Evolutionary conservation across 2,113 vertebrate species (phyloP), one percentile per base, ranked within the genome.

Genomic region (Bubo blakistoni): DNA sequence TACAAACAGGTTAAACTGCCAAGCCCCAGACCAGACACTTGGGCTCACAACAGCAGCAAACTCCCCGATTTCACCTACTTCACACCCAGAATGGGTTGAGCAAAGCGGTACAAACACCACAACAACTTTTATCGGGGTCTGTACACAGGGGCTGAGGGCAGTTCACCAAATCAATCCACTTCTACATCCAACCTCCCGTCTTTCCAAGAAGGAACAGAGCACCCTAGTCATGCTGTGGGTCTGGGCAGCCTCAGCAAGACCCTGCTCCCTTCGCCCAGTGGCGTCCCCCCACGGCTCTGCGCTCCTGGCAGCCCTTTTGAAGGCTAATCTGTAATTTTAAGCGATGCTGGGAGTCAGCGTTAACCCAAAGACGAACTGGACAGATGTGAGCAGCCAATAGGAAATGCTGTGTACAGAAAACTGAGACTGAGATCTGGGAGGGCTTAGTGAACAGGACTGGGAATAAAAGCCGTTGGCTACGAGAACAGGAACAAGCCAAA

Each of bases 251-350:
- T 34, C 1, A 9, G 27, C 5, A 5, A 58, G 36, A 83, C 30
- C 38, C 17, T 3, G 1, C 11, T 72, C 34, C 32, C 57, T 25
- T 62, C 1, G 2, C 26, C 16, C 46, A 52, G 29, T 4, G 1
- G 38, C 1, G 0, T 54, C 12, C 19, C 25, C 57, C 25, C 36
- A 10, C 0, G 1, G 66, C 46, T 71, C 55, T n/a, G 36, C 0
- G 3, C 66, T 61, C 44, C 17, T 30, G 44, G n/a, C 11, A 54
- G 44, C 16, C 14, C 44, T 25, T 61, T 49, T 49, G 62, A 66
- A 36, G 73, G 34, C 13, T 55, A 55, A 62, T 6, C 42, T 27
- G 8, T n/a, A 55, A 36, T 7, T n/a, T 42, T 32, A 24, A 44
- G 57, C 6, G 40, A 42, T 49, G 16, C 21, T 22, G 38, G n/a